phyloP scores from a whole-genome alignment of 2,113 vertebrate genomes.

The Cololabis saira region DNA sequence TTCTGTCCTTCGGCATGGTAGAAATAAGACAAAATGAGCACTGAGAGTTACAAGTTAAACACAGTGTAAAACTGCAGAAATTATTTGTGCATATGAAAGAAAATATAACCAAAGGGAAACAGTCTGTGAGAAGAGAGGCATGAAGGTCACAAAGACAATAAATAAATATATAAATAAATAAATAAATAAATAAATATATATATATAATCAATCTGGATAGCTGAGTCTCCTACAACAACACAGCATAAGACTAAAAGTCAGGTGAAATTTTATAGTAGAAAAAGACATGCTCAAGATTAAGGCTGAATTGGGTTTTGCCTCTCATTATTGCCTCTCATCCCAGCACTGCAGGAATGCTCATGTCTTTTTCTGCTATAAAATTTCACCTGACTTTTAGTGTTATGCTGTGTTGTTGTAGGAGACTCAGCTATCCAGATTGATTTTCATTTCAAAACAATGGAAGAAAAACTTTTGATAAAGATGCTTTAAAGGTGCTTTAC shows the following conservation, averaged over 20 bases:
- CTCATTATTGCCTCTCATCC: background rate
- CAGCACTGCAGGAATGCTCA: background rate
- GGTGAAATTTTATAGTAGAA: background rate
- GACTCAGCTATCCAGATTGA: background rate
- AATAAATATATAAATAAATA: background rate
- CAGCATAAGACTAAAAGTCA: background rate
- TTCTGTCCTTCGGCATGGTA: no score
- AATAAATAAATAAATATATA: no score
- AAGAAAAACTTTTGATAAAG: background rate
- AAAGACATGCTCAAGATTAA: background rate
- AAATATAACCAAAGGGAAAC: background rate
- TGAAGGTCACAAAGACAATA: constrained; percentile 15
- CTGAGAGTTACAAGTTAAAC: background rate
- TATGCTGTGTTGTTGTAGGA: background rate
- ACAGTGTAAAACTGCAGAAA: background rate
- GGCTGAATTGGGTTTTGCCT: background rate
- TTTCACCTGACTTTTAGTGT: background rate
- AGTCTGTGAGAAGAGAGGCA: background rate
- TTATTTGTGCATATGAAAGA: background rate
- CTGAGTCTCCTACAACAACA: background rate
- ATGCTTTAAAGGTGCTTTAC: background rate
- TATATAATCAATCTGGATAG: background rate
- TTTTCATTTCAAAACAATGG: background rate
- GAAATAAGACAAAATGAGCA: no score
- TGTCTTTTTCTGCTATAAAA: background rate